These are phyloP conservation scores for Diploscapter pachys DNA, from an alignment of 1,140 invertebrate genomes.

Conservation along the genomic window DNA sequence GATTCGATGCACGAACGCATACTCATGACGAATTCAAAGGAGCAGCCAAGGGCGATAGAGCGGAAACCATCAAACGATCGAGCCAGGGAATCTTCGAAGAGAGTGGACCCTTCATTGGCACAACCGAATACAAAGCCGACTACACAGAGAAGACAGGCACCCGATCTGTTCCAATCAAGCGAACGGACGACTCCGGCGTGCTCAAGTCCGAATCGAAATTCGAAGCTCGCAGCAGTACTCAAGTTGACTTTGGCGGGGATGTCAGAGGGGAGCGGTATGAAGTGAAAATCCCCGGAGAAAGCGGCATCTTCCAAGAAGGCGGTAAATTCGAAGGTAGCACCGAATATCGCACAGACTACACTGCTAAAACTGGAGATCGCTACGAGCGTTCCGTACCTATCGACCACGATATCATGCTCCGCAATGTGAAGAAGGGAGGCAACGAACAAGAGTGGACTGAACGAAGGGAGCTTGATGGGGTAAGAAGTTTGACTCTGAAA, in stretches of 20 bases:
- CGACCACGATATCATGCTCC: not conserved
- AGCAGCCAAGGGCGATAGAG: slow-evolving; percentile 7
- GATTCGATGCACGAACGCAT: slow-evolving; percentile 8
- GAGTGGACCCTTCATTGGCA: slow-evolving; percentile 12
- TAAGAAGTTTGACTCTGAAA: not conserved
- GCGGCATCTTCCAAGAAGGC: not conserved
- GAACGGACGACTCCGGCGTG: slow-evolving; percentile 5
- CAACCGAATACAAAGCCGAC: slow-evolving; percentile 14
- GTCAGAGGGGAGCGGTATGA: slow-evolving; percentile 4
- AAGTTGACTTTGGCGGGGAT: slow-evolving; percentile 12
- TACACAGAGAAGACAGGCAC: slow-evolving; percentile 15
- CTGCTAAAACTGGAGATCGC: not conserved
- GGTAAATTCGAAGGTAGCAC: not conserved
- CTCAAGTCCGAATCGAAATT: slow-evolving; percentile 14
- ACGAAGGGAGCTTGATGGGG: not conserved
- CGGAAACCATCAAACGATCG: not conserved
- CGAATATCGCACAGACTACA: slow-evolving; percentile 1
- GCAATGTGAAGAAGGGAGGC: not conserved
- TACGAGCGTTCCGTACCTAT: not conserved
- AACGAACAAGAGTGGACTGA: not conserved
- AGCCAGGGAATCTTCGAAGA: slow-evolving; percentile 13
- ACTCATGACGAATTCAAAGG: slow-evolving; percentile 22
- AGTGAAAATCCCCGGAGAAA: not conserved
- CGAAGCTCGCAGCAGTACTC: slow-evolving; percentile 10
- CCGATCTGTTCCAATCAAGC: slow-evolving; percentile 4